Evolutionary conservation across 2,888 invertebrate genomes (phyloP).

Genomic region (Strigamia crassipes): DNA sequence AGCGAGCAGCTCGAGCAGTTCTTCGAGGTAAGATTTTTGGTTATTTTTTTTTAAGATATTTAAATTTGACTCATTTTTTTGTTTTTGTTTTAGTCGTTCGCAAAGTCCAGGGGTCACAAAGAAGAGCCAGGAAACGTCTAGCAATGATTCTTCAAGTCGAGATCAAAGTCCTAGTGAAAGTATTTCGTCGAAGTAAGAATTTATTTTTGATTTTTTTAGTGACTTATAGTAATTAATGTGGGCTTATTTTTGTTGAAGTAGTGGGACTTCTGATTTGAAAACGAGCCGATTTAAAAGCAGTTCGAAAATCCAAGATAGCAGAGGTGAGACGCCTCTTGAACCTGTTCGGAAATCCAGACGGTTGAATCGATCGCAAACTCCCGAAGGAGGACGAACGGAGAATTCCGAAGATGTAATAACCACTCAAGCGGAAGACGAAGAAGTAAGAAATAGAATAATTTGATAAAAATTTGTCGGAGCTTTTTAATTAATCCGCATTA

Average conservation of each 20-base stretch:
- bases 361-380: background rate
- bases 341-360: background rate
- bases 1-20: background rate
- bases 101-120: background rate
- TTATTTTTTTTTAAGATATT: background rate
- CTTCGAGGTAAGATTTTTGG: background rate
- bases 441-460: background rate
- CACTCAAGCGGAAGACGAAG: background rate
- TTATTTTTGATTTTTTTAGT: background rate
- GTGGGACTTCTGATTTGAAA: background rate
- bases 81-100: background rate
- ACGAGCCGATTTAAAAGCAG: background rate
- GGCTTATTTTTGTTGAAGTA: background rate
- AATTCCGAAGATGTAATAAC: background rate
- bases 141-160: background rate
- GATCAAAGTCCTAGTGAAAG: slow-evolving; percentile 10
- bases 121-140: background rate
- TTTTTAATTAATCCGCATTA: too few relatives aligned
- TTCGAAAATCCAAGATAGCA: background rate
- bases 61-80: background rate
- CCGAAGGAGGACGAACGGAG: background rate
- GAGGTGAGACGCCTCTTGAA: background rate
- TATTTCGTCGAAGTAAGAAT: background rate
- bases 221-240: background rate
- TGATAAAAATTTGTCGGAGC: too few relatives aligned